phyloP scores from a whole-genome alignment of 2,113 vertebrate species.

The Spilogale gracilis region DNA sequence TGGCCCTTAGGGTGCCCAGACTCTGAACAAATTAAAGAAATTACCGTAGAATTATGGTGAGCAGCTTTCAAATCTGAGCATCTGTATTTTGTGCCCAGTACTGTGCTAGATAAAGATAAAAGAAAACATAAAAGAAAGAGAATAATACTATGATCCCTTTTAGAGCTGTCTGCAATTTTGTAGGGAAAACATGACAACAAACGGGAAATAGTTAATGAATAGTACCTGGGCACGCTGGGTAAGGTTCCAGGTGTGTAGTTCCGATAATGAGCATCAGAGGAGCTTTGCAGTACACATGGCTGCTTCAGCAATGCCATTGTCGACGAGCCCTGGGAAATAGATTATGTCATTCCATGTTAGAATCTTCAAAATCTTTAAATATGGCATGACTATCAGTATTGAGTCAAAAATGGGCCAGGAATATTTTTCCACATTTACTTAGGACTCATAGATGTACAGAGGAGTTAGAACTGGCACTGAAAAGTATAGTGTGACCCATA shows the following conservation, averaged over 20 bases:
- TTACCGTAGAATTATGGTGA: neutral
- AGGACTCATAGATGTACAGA: neutral
- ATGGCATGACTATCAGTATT: neutral
- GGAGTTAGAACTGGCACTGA: neutral
- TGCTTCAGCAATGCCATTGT: neutral
- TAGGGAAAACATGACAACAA: neutral
- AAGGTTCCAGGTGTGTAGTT: neutral
- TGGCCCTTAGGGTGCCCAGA: neutral
- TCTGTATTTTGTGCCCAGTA: neutral
- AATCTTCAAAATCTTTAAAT: neutral
- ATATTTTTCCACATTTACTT: neutral
- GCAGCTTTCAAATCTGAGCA: neutral
- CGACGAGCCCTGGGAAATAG: neutral
- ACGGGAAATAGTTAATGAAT: neutral
- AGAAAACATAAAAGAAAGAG: neutral
- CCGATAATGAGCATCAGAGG: no score
- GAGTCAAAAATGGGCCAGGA: neutral
- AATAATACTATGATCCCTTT: neutral
- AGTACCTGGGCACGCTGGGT: fast-evolving
- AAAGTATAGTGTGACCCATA: neutral
- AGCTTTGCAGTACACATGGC: fast-evolving
- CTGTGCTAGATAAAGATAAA: neutral
- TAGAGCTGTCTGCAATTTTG: neutral
- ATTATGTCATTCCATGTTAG: neutral
- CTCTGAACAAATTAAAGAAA: conserved; percentile 30